Evolutionary conservation across 2,888 invertebrate genomes (phyloP).

Genomic region (Tenthredo scrophulariae): DNA sequence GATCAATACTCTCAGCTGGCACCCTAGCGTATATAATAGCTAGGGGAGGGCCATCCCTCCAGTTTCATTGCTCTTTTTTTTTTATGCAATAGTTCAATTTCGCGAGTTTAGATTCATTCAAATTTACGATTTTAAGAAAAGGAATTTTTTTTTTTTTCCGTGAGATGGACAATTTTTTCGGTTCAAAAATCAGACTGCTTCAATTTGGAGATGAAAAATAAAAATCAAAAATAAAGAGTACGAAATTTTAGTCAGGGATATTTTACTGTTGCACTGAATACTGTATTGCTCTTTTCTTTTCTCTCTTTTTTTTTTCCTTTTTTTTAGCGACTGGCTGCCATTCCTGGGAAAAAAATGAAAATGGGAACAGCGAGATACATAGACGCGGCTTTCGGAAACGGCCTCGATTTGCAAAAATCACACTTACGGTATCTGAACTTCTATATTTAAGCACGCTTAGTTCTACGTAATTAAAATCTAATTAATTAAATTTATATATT

Average conservation of each 20-base stretch:
- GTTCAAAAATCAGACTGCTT: not conserved
- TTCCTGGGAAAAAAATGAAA: conserved; percentile 66
- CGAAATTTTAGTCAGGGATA: too few species aligned
- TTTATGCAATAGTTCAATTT: not conserved
- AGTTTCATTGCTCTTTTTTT: not conserved
- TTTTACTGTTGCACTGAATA: not conserved
- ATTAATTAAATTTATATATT: not conserved
- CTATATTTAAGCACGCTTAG: not conserved
- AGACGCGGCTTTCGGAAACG: conserved; percentile 68
- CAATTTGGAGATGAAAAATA: not conserved
- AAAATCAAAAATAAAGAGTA: not conserved
- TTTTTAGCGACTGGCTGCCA: conserved; percentile 67
- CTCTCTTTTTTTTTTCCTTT: conserved; percentile 23
- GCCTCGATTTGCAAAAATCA: conserved; percentile 64
- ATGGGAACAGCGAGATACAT: conserved; percentile 65
- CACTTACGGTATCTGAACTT: conserved; percentile 68
- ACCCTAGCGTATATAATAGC: not conserved
- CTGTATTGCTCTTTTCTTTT: not conserved
- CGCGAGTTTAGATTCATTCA: not conserved
- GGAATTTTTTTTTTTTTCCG: not conserved
- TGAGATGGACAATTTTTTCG: not conserved
- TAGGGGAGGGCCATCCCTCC: not conserved
- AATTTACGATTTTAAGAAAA: not conserved
- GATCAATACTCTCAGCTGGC: conserved; percentile 49
- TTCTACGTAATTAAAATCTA: not conserved